Conservation (phyloP, 2,113 vertebrate species). For the Neotoma lepida region DNA sequence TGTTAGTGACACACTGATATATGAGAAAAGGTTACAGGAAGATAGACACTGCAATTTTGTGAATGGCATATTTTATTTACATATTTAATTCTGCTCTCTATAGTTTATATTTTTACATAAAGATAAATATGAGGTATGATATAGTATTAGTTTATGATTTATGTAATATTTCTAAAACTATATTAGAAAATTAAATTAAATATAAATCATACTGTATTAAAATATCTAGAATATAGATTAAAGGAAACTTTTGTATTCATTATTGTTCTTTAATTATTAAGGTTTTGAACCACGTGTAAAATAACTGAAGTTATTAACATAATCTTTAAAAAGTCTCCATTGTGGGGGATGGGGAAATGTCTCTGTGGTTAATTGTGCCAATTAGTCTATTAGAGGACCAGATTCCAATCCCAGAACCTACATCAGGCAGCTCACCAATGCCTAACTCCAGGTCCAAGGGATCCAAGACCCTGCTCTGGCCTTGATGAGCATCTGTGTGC, state of each 20-base stretch:
- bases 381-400: neutral
- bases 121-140: neutral
- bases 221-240: neutral
- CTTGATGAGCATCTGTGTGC: too few relatives aligned
- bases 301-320: conserved; percentile 1
- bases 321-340: neutral
- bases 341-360: neutral
- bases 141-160: neutral
- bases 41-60: neutral
- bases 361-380: neutral
- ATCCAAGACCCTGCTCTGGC: neutral
- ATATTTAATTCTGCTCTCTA: neutral
- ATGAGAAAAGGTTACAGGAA: neutral
- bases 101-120: neutral
- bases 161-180: neutral
- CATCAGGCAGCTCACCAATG: neutral
- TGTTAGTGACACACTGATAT: neutral
- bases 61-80: neutral
- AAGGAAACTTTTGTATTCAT: neutral
- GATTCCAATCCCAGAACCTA: neutral
- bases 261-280: conserved; percentile 25
- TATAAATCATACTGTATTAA: neutral
- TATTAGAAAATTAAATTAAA: neutral
- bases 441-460: neutral
- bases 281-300: conserved; percentile 38